Evolutionary conservation across 2,113 vertebrate species (phyloP), one percentile per base, ranked within the genome.

Genomic region (Megatriorchis doriae): DNA sequence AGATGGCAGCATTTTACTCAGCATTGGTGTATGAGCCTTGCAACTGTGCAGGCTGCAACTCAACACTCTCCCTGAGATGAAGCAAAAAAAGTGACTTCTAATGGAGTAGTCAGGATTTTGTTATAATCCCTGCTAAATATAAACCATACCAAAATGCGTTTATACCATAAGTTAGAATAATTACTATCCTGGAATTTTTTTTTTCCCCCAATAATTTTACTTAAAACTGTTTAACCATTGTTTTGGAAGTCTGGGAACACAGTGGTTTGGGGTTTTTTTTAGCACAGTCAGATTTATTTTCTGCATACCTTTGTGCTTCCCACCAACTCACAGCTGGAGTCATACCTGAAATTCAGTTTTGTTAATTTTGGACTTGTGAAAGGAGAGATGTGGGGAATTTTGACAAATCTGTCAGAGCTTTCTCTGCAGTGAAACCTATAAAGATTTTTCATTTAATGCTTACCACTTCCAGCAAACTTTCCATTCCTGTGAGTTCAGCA

Each of bases 1-100:
- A 97, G 97, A 94, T 94, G 97, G 97, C 97, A 97, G 96, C 73
- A 94, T 95, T 95, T 93, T 89, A 94, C 47, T 89, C 86, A n/a
- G 62, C 73, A 92, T 78, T 4, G 0, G 1, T 23, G 22, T 26
- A 21, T 17, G 40, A 91, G 50, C 48, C 56, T 65, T 80, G 48
- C 15, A 9, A 59, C 16, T 34, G 34, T 42, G 26, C 15, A 42
- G 38, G 8, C 34, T 94, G 55, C 66, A 36, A 11, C 25, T n/a
- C 63, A 31, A 8, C 45, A 11, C 14, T 3, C 9, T 29, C 43
- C 18, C 27, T 8, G 36, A 91, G 36, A 72, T 15, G 7, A 70
- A 73, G 45, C 3, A n/a, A 73, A 62, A 89, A 38, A 31, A 5
- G 2, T 13, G 13, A 16, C 16, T 72, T 75, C 27, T 45, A 45